Evolutionary conservation across 2,113 vertebrate genomes (phyloP).

Genomic region (Anser brachyrhynchus): DNA sequence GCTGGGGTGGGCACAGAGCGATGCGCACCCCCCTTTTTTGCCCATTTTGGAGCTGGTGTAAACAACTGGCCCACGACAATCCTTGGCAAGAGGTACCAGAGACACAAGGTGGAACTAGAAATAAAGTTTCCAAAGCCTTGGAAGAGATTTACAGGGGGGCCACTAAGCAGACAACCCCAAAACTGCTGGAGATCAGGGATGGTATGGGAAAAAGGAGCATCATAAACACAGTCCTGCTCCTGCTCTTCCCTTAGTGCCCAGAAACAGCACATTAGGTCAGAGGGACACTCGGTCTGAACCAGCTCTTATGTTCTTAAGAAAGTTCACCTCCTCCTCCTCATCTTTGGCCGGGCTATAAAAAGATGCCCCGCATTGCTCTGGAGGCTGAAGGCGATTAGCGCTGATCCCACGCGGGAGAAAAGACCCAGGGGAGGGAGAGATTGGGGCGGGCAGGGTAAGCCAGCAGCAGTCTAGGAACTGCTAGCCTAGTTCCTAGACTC

Average conservation of each 20-base stretch:
- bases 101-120: not conserved
- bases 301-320: not conserved
- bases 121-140: not conserved
- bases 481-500: not conserved
- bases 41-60: not conserved
- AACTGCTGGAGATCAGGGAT: not conserved
- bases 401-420: not conserved
- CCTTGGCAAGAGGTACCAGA: not conserved
- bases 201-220: not conserved
- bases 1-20: not conserved
- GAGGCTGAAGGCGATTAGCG: not conserved
- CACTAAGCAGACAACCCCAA: not conserved
- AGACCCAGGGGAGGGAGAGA: not conserved
- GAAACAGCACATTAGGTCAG: not conserved
- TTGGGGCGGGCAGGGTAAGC: not conserved
- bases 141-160: not conserved
- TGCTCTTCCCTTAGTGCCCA: not conserved
- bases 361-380: not conserved
- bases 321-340: not conserved
- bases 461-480: not conserved
- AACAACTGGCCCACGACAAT: not conserved
- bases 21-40: not conserved
- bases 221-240: not conserved
- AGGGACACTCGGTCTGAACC: not conserved
- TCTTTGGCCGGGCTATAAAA: constrained; percentile 22